phyloP scores from a whole-genome alignment of 2,888 invertebrate genomes.

The Latrodectus hesperus region DNA sequence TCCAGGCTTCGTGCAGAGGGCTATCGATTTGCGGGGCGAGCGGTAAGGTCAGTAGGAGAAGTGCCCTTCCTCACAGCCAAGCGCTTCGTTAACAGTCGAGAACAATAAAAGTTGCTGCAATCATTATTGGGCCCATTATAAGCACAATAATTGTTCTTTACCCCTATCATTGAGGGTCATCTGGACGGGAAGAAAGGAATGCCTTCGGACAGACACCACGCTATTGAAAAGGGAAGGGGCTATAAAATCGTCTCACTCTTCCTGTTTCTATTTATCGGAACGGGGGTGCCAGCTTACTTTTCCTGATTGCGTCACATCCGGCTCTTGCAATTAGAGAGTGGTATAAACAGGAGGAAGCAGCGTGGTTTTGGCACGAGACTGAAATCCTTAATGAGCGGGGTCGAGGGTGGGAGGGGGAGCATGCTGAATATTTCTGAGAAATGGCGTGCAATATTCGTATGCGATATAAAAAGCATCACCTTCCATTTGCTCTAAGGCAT shows the following conservation, averaged over 20 bases:
- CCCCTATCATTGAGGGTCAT: conserved; percentile 47
- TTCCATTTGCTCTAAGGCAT: too few relatives aligned
- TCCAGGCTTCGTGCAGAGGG: too few relatives aligned
- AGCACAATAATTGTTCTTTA: conserved; percentile 31
- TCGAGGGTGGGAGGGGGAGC: not conserved
- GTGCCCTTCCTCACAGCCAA: conserved; percentile 15
- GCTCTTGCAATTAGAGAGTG: conserved; percentile 48
- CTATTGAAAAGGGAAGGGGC: conserved; percentile 1
- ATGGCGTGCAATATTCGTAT: not conserved
- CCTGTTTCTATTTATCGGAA: conserved; percentile 49
- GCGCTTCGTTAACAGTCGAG: conserved; percentile 1
- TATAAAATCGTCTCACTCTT: conserved; percentile 45
- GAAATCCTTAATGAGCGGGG: conserved; percentile 51
- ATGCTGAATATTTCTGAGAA: not conserved
- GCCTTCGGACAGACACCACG: conserved; percentile 7
- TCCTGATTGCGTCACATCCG: conserved; percentile 61
- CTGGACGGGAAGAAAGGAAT: conserved; percentile 14
- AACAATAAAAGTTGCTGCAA: conserved; percentile 20
- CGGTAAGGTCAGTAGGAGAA: conserved; percentile 13
- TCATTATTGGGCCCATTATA: conserved; percentile 24
- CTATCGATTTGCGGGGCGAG: not conserved
- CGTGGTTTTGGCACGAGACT: conserved; percentile 32
- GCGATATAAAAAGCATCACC: too few relatives aligned
- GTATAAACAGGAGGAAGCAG: conserved; percentile 24
- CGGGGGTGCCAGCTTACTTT: conserved; percentile 33